Evolutionary conservation across 2,888 invertebrate species (phyloP).

Genomic region (Branchipolynoe longqiensis): DNA sequence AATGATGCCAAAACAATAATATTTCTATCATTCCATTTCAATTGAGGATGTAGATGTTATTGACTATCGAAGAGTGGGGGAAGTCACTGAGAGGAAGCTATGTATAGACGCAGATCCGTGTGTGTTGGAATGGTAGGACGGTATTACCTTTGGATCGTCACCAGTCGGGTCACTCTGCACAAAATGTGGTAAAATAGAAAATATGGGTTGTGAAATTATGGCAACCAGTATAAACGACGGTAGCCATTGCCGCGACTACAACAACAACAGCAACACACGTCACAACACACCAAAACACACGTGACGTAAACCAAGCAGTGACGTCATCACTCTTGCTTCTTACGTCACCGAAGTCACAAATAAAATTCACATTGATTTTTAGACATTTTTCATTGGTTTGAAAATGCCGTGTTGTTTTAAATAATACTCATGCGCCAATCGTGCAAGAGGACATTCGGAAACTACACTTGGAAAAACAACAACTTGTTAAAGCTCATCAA

Average conservation of each 20-base stretch:
- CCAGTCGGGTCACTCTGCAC: slow-evolving; percentile 40
- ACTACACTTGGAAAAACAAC: too few species aligned
- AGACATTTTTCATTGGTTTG: too few species aligned
- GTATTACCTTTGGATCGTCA: slow-evolving; percentile 48
- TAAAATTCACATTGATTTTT: too few species aligned
- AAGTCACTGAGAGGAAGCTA: slow-evolving; percentile 9
- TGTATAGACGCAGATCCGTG: slow-evolving; percentile 15
- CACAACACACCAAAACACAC: background rate
- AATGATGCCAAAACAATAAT: background rate
- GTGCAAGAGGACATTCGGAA: too few species aligned
- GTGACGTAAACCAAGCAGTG: background rate
- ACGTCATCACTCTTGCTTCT: background rate
- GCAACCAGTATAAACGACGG: background rate
- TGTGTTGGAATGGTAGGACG: slow-evolving; percentile 33
- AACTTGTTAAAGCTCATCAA: too few species aligned
- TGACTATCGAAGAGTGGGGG: background rate
- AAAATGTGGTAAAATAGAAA: slow-evolving; percentile 45
- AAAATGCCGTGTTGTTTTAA: too few species aligned
- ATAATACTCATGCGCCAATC: too few species aligned
- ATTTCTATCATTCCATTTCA: background rate
- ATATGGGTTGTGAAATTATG: slow-evolving; percentile 42
- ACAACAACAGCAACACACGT: slow-evolving; percentile 13
- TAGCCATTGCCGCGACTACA: background rate
- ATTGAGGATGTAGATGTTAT: background rate
- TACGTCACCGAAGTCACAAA: too few species aligned